Evolutionary conservation across 2,888 invertebrate genomes (phyloP).

Genomic region (Stenodema calcarata): DNA sequence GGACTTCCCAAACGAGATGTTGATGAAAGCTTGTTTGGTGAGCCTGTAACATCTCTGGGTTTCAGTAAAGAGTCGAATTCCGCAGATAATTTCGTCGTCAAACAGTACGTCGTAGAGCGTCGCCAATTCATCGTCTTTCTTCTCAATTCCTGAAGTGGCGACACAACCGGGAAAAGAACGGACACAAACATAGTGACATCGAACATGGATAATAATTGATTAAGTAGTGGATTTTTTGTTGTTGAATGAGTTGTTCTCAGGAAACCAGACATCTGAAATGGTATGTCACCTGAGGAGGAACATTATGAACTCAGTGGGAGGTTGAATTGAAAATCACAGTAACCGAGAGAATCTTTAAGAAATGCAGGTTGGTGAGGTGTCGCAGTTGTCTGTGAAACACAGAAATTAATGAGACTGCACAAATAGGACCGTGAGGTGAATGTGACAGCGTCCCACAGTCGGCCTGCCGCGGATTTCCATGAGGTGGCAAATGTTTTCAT

Average conservation of each 20-base stretch:
- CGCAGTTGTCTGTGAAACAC: no score
- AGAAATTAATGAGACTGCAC: no score
- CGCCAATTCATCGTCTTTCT: conserved; percentile 25
- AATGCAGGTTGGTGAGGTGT: no score
- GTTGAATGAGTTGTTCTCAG: not conserved
- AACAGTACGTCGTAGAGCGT: conserved; percentile 35
- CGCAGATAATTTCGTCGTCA: conserved; percentile 30
- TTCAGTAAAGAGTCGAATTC: conserved; percentile 15
- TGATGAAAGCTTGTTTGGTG: conserved; percentile 41
- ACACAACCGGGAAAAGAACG: not conserved
- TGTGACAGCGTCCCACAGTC: no score
- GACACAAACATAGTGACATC: not conserved
- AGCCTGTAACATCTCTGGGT: conserved; percentile 34
- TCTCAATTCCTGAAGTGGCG: conserved; percentile 27
- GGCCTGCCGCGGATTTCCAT: no score
- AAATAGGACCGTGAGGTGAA: no score
- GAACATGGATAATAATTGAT: not conserved
- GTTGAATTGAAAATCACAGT: no score
- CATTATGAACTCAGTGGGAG: no score
- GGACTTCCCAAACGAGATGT: not conserved
- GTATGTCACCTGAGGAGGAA: no score
- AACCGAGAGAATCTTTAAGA: no score
- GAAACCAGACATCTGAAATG: not conserved
- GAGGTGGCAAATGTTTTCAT: no score
- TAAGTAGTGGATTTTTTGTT: no score